These are phyloP conservation scores for Neomicropteryx cornuta DNA, from an alignment of 1,140 invertebrate species.

Conservation along the genomic window DNA sequence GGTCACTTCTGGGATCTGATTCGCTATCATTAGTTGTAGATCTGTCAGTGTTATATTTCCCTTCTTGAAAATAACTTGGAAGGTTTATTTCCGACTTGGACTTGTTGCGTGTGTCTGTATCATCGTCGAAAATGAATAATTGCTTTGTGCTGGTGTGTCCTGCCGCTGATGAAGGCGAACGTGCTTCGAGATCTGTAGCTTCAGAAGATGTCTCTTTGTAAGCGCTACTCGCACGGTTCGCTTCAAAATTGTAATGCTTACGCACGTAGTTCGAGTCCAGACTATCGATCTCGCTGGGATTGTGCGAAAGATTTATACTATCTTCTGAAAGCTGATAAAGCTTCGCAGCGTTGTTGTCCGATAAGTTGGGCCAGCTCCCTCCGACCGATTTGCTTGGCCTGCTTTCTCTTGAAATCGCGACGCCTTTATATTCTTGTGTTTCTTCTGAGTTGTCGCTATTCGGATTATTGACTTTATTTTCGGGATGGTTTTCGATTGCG, in stretches of 20 bases:
- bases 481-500: slow-evolving; percentile 32
- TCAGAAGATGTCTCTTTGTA: slow-evolving; percentile 37
- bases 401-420: slow-evolving; percentile 23
- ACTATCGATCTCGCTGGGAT: slow-evolving; percentile 48
- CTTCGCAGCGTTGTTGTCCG: slow-evolving; percentile 24
- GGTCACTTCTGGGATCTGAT: slow-evolving; percentile 17
- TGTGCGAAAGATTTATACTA: slow-evolving; percentile 32
- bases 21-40: slow-evolving; percentile 30
- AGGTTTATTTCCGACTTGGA: slow-evolving; percentile 17
- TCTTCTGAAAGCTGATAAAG: slow-evolving; percentile 32
- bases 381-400: slow-evolving; percentile 26
- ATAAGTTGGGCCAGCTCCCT: slow-evolving; percentile 34
- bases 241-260: slow-evolving; percentile 41
- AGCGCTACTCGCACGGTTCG: slow-evolving; percentile 22
- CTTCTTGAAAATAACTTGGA: slow-evolving; percentile 28
- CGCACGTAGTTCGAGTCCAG: slow-evolving; percentile 53
- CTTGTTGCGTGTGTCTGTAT: slow-evolving; percentile 27
- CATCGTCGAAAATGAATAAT: slow-evolving; percentile 30
- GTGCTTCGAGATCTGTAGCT: slow-evolving; percentile 16
- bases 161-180: slow-evolving; percentile 4
- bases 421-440: slow-evolving; percentile 25
- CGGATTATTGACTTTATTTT: slow-evolving; percentile 21
- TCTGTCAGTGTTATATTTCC: slow-evolving; percentile 34
- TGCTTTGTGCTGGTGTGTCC: slow-evolving; percentile 27
- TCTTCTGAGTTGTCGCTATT: slow-evolving; percentile 13